phyloP scores from a whole-genome alignment of 2,797 vertebrate genomes.

The Staurois parvus region DNA sequence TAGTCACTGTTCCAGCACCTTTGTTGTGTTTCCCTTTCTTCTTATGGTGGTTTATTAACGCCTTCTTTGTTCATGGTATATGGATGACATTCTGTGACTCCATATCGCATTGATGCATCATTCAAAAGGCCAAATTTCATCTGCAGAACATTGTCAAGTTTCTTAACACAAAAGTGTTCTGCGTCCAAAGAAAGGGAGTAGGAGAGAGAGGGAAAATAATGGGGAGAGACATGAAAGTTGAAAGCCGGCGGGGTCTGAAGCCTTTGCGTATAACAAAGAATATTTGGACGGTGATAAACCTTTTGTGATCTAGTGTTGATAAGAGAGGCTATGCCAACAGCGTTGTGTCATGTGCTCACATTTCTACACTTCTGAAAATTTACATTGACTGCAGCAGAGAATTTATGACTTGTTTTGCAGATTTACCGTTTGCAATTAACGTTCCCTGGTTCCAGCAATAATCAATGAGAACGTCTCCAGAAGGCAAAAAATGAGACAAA shows the following conservation, averaged over 20 bases:
- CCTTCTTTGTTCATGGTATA: conserved; percentile 50
- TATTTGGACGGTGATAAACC: conserved; percentile 5
- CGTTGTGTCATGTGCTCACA: background rate
- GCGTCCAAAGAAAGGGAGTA: conserved; percentile 31
- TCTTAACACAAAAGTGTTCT: conserved; percentile 39
- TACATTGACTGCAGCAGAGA: background rate
- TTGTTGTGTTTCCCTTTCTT: conserved; percentile 28
- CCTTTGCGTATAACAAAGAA: background rate
- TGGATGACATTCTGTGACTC: conserved; percentile 57
- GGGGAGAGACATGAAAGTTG: conserved; percentile 19
- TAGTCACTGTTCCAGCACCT: conserved; percentile 1
- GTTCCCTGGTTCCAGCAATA: too few species aligned
- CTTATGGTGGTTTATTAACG: conserved; percentile 28
- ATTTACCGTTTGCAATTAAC: background rate
- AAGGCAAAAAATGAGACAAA: too few species aligned
- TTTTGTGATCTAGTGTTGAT: conserved; percentile 22
- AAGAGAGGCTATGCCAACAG: background rate
- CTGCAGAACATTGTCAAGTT: conserved; percentile 42
- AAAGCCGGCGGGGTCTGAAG: conserved; percentile 10
- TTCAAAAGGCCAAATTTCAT: conserved; percentile 58
- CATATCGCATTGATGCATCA: conserved; percentile 53
- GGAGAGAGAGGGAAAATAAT: conserved; percentile 7
- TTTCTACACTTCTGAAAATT: background rate
- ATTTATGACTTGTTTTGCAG: background rate
- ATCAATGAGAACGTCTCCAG: too few species aligned